Evolutionary conservation across 2,888 invertebrate species (phyloP), one percentile per base, ranked within the genome.

Genomic region (Automeris io): DNA sequence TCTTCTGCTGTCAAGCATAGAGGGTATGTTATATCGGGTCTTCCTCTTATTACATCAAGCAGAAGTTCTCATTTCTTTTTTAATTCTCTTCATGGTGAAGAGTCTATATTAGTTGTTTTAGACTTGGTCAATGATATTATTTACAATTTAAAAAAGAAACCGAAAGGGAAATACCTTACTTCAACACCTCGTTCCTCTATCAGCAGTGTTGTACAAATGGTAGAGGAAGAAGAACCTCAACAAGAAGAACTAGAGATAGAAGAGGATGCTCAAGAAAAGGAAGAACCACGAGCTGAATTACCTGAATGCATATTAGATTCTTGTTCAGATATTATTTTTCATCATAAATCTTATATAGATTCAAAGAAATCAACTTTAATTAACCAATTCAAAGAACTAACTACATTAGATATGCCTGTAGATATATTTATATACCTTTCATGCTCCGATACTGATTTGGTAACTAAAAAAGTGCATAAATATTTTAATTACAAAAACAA

Each of bases 11-110:
- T 89, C 9, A 61, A 72, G 50, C 89, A 91, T 54, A 75, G 90
- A 56, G 92, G 92, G 5, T 92, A 90, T 76, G 83, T 92, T 2
- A 64, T 92, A 46, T 89, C 90, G 40, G 92, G 91, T 5, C 70
- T 92, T 43, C 92, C 92, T 12, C 61, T 92, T 23, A 77, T 91
- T n/a, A 80, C 88, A 2, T 81, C 86, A 34, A 57, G 37, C 37
- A 61, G 51, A 47, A 54, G 48, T 31, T 40, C 58, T 19, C 45
- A 60, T 43, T 64, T 57, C 48, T 51, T 69, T 18, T 46, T 61
- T 21, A 45, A 57, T 35, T 49, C 53, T 29, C 51, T 80, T 33
- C 35, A 61, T 56, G 57, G 68, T 12, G 87, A 86, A 66, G 80
- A 77, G 46, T 63, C 77, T 21, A 12, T 72, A 32, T 18, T 46